Evolutionary conservation across 2,113 vertebrate species (phyloP).

Genomic region (Stictonetta naevosa): DNA sequence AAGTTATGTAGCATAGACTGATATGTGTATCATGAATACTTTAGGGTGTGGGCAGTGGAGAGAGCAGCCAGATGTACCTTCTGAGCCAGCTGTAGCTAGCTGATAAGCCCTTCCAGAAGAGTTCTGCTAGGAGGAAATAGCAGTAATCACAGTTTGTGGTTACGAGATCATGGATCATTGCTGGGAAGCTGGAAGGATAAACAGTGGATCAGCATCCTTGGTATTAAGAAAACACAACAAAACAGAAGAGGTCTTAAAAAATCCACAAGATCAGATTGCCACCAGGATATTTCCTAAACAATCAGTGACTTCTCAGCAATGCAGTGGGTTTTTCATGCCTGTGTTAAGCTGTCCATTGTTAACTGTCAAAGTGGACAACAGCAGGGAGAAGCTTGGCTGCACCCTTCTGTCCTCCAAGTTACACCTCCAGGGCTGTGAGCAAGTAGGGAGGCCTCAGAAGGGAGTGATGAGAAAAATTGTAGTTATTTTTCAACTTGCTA

Average conservation of each 20-base stretch:
- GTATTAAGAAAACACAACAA: neutral
- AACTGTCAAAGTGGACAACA: neutral
- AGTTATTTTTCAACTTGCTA: neutral
- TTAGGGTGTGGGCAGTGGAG: conserved; percentile 39
- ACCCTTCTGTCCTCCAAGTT: neutral
- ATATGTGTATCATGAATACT: neutral
- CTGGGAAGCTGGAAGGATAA: conserved; percentile 28
- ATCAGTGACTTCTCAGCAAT: neutral
- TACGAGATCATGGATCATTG: conserved; percentile 24
- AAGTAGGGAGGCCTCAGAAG: neutral
- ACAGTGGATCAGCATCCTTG: neutral
- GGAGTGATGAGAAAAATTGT: neutral
- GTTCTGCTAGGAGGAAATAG: conserved; percentile 15
- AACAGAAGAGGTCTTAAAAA: conserved; percentile 19
- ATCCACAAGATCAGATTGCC: neutral
- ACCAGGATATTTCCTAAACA: neutral
- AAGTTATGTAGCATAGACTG: neutral
- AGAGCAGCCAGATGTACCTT: conserved; percentile 41
- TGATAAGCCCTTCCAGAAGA: conserved; percentile 45
- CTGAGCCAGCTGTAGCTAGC: conserved; percentile 35
- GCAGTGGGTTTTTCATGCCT: neutral
- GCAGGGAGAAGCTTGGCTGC: neutral
- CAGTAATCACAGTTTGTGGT: conserved; percentile 29
- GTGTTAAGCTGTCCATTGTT: neutral
- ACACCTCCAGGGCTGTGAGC: neutral